Conservation (phyloP, 2,797 vertebrate species). For the Rhodeus uyekii region DNA sequence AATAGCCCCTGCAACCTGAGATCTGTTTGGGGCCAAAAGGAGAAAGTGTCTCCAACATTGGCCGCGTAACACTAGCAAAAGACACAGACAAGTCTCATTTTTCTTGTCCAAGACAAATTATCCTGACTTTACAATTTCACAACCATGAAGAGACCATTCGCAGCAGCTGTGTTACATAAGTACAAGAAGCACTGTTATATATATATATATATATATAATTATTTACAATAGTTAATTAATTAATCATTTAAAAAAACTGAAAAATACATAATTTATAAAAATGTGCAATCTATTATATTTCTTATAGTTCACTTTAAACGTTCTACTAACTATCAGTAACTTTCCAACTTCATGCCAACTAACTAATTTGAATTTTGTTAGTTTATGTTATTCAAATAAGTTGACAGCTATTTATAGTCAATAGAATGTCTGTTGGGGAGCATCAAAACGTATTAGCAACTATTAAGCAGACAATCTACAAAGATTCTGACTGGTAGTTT, state of each 20-base stretch:
- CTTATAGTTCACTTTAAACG: not conserved
- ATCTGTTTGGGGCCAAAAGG: not conserved
- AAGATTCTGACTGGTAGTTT: no score
- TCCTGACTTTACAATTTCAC: constrained; percentile 3
- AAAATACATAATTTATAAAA: not conserved
- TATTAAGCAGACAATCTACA: no score
- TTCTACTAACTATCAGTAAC: no score
- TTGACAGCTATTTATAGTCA: no score
- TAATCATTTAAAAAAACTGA: not conserved
- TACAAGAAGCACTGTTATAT: not conserved
- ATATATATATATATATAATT: not conserved
- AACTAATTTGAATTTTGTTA: no score
- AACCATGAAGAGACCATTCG: not conserved
- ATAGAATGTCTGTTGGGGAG: no score
- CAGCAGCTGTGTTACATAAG: not conserved
- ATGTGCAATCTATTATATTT: not conserved
- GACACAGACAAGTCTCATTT: not conserved
- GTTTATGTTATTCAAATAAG: no score
- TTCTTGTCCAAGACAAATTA: constrained; percentile 20
- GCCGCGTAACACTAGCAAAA: constrained; percentile 39
- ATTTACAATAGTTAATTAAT: not conserved
- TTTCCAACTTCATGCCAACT: no score
- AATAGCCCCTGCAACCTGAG: constrained; percentile 30
- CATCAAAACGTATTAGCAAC: no score
- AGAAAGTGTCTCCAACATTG: constrained; percentile 33